Base-by-base conservation (phyloP, 2,113 vertebrate genomes). In the Fregetta grallaria region DNA sequence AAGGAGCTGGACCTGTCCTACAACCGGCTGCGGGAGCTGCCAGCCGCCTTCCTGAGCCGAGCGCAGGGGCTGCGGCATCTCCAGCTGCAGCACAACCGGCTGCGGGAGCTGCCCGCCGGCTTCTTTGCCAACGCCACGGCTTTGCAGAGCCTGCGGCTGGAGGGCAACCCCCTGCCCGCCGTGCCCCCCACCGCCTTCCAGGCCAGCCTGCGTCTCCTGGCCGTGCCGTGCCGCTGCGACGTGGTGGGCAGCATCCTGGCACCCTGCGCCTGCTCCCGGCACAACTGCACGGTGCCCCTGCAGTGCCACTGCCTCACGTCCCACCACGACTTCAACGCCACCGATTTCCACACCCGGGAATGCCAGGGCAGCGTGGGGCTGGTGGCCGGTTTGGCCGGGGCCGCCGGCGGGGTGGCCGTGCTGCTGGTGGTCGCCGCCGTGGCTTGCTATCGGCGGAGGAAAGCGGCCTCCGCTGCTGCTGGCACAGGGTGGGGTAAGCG, bases 321-420 rank as follows among this genome's bases (percentile, higher is more conserved):
- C 22, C 23, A 0, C 2, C 0, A 1, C 3, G 0, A 3, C 1
- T 0, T 16, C 38, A 76, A 71, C 4, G 15, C 38, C 42, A 52
- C 75, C 10, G 18, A 45, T 0, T 95, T 84, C 76, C 13, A 93
- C 11, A 4, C 3, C 11, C 34, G 4, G 20, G 2, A 36, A 0
- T 89, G 84, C 40, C 10, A 0, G 5, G 9, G 7, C 7, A 0
- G 11, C 3, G 26, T 1, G 19, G 32, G 7, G 22, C 14, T 80
- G 38, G 53, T 40, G 44, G 65, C 74, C 12, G 65, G 77, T 0
- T 3, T 42, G 38, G 40, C 58, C 1, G 63, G 11, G 15, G 36
- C 42, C 1, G 4, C 4, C 0, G 6, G 2, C 0, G 42, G 3
- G 9, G 11, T 55, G 71, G 75, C 6, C 2, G 6, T 52, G 92